A percentile compares a stretch with the other conserved stretches of the same genome.
Conservation (phyloP, 1,140 invertebrate genomes). For the Dendrolimus kikuchii region DNA sequence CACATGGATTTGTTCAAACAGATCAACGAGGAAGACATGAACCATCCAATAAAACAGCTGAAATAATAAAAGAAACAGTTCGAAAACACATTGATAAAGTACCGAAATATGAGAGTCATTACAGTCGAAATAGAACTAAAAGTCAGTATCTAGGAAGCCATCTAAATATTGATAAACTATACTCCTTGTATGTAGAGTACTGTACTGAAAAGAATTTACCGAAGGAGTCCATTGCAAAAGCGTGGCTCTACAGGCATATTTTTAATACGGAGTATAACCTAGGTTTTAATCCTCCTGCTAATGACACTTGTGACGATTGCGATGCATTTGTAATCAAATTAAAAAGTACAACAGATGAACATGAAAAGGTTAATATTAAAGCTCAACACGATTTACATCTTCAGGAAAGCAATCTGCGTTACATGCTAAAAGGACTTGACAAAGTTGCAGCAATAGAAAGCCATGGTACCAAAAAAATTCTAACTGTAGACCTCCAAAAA, state of each 20-base stretch:
- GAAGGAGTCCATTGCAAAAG: conserved; percentile 11
- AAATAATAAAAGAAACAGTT: no score
- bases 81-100: no score
- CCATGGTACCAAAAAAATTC: conserved; percentile 12
- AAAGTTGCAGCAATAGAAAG: conserved; percentile 6
- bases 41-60: no score
- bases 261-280: conserved; percentile 14
- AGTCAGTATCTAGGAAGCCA: no score
- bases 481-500: conserved; percentile 14
- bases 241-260: conserved; percentile 14
- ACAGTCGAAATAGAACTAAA: no score
- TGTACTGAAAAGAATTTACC: conserved; percentile 12
- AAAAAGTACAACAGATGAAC: conserved; percentile 7
- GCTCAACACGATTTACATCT: conserved; percentile 11
- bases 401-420: conserved; percentile 7
- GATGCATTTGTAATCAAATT: conserved; percentile 12
- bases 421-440: conserved; percentile 10
- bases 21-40: conserved; percentile 10
- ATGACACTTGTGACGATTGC: conserved; percentile 14
- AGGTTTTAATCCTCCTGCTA: conserved; percentile 13
- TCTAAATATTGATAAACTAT: conserved; percentile 2
- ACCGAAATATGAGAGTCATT: no score
- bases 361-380: conserved; percentile 12
- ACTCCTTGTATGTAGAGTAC: conserved; percentile 12
- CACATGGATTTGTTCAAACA: conserved; percentile 12